A percentile compares a stretch with the other conserved stretches of the same genome.
These are phyloP conservation scores for Euclidia mi DNA, from an alignment of 2,888 invertebrate genomes.

Conservation along the genomic window DNA sequence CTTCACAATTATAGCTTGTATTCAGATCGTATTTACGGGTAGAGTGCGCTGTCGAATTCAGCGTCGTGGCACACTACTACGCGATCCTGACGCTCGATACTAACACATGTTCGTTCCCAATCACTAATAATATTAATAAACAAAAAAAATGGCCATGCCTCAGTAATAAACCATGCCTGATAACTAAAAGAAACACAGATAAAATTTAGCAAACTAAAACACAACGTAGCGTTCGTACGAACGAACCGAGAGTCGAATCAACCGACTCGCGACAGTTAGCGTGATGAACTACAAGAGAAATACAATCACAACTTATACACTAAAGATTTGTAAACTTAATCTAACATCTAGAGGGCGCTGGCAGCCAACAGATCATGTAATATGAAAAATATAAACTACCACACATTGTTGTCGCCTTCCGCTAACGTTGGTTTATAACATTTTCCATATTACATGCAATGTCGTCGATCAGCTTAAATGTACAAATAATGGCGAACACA, in stretches of 20 bases:
- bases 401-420: neutral
- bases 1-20: too few relatives aligned
- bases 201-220: constrained; percentile 74
- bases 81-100: neutral
- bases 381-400: too few relatives aligned
- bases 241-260: constrained; percentile 34
- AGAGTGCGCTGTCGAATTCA: too few relatives aligned
- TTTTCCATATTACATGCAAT: neutral
- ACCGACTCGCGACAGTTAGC: constrained; percentile 46
- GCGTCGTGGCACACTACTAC: neutral
- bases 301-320: constrained; percentile 51
- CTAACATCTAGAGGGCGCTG: constrained; percentile 33
- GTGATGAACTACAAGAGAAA: constrained; percentile 40
- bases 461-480: constrained; percentile 32
- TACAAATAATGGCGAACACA: constrained; percentile 46
- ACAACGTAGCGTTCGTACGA: constrained; percentile 55
- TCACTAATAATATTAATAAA: constrained; percentile 33
- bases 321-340: constrained; percentile 51
- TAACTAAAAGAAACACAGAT: constrained; percentile 55
- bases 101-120: constrained; percentile 27
- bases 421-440: too few relatives aligned
- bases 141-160: constrained; percentile 48
- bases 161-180: constrained; percentile 37
- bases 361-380: constrained; percentile 21
- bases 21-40: too few relatives aligned